These are phyloP conservation scores for Temnothorax unifasciatus DNA, from an alignment of 2,888 invertebrate species.

Conservation along the genomic window DNA sequence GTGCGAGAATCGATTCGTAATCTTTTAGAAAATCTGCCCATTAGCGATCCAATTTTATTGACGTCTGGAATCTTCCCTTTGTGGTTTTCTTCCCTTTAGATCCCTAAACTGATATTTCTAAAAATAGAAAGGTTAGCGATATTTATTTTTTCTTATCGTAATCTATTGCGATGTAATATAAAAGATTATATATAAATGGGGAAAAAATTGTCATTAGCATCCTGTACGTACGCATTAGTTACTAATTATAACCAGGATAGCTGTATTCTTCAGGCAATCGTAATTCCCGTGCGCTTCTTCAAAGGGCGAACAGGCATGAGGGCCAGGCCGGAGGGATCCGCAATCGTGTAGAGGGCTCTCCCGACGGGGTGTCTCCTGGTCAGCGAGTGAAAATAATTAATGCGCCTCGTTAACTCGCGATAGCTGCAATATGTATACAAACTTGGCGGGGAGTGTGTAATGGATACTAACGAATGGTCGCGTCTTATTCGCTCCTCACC, in stretches of 20 bases:
- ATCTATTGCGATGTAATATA: background rate
- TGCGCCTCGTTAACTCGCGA: conserved; percentile 69
- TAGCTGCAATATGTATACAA: conserved; percentile 61
- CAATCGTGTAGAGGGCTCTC: conserved; percentile 25
- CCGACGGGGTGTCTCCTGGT: conserved; percentile 64
- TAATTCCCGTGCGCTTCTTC: background rate
- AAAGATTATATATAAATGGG: background rate
- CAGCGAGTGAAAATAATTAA: conserved; percentile 76
- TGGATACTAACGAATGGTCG: conserved; percentile 62
- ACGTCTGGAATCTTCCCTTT: background rate
- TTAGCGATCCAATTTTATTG: conserved; percentile 47
- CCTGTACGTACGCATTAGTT: background rate
- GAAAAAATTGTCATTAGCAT: background rate
- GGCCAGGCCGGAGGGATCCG: conserved; percentile 9
- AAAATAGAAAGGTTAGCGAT: background rate
- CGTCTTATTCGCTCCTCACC: conserved; percentile 58
- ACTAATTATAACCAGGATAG: conserved; percentile 2
- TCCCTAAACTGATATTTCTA: conserved; percentile 10
- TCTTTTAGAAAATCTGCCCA: conserved; percentile 35
- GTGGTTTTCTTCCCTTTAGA: conserved; percentile 1
- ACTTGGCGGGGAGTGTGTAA: conserved; percentile 65
- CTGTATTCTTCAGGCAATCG: background rate
- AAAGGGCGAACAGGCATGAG: conserved; percentile 6
- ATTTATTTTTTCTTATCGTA: conserved; percentile 19
- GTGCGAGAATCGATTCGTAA: conserved; percentile 35